Base-by-base conservation (phyloP, 2,113 vertebrate genomes). In the Thermophis baileyi region DNA sequence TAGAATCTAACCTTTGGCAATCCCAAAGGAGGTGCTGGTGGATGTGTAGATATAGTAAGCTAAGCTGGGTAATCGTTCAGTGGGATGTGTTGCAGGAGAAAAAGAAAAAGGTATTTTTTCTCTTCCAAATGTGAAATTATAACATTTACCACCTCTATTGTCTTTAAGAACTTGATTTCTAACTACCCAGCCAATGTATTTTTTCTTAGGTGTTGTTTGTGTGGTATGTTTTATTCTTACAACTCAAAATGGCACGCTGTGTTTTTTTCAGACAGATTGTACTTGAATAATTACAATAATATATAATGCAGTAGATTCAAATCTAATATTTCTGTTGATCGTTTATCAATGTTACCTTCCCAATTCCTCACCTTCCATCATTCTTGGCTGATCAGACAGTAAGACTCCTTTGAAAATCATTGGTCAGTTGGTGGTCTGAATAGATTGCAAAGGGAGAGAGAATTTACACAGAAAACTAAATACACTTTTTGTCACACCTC, bases 221-320 rank as follows among this genome's bases (percentile, higher is more conserved):
- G 86, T 95, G 96, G 89, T 95, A 87, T 95, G 55, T 96, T 96
- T 88, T 94, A 57, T 94, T 97, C 95, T 97, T 97, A 97, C 95
- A 81, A 81, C 96, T 92, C 97, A 97, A 95, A 96, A 97, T 97
- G 96, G 94, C 90, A 81, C 95, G 95, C 96, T n/a, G 50, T 53
- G 1, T 55, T 97, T 96, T 96, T 98, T 97, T 0, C 14, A 81
- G 35, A 98, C 97, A 97, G 97, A 96, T 96, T 95, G 94, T 96
- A 95, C 97, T 98, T 97, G 97, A 98, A 97, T 98, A 97, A 98
- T 98, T 97, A 98, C 97, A 97, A 92, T 98, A 97, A 97, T 98
- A 97, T 96, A 94, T 96, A 96, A 96, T 97, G 96, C 96, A 97
- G 97, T 97, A 97, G 97, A 98, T 98, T 98, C 97, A 97, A 97